phyloP scores from a whole-genome alignment of 2,797 vertebrate genomes.

The Ceryle rudis region DNA sequence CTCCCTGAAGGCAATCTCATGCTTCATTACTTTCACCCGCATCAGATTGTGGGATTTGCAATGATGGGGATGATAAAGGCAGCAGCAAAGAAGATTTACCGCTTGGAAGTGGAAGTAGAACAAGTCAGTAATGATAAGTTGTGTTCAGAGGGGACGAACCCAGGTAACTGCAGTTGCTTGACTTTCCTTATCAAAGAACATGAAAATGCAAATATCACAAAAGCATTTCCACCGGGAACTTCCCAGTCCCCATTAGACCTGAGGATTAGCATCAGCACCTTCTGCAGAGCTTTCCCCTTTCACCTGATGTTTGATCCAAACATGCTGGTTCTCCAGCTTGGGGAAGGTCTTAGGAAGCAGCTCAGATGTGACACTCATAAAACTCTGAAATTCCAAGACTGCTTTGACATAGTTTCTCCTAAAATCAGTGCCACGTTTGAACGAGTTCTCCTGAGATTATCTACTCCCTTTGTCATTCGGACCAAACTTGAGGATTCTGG shows the following conservation, averaged over 20 bases:
- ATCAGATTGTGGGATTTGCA: constrained; percentile 91
- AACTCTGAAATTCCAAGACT: constrained; percentile 90
- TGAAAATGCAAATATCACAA: constrained; percentile 75
- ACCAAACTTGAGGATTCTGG: constrained; percentile 87
- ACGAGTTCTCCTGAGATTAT: constrained; percentile 90
- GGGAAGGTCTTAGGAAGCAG: constrained; percentile 92
- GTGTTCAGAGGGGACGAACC: constrained; percentile 81
- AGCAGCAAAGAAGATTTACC: constrained; percentile 92
- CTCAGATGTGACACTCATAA: constrained; percentile 89
- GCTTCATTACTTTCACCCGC: constrained; percentile 94
- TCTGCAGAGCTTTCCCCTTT: constrained; percentile 97
- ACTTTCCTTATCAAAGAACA: constrained; percentile 88
- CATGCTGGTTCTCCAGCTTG: constrained; percentile 94
- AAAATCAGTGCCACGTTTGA: constrained; percentile 92
- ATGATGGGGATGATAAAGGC: constrained; percentile 95
- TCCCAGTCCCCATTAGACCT: constrained; percentile 90
- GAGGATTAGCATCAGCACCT: constrained; percentile 92
- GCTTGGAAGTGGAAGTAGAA: constrained; percentile 90
- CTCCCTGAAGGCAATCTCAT: constrained; percentile 85
- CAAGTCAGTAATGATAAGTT: constrained; percentile 84
- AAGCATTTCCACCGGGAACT: constrained; percentile 80
- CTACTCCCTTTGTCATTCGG: constrained; percentile 96
- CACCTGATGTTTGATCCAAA: constrained; percentile 93
- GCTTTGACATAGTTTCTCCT: constrained; percentile 95
- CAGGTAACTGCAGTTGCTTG: constrained; percentile 88